Base-by-base conservation (phyloP, 2,888 invertebrate genomes). In the Acronicta alni region DNA sequence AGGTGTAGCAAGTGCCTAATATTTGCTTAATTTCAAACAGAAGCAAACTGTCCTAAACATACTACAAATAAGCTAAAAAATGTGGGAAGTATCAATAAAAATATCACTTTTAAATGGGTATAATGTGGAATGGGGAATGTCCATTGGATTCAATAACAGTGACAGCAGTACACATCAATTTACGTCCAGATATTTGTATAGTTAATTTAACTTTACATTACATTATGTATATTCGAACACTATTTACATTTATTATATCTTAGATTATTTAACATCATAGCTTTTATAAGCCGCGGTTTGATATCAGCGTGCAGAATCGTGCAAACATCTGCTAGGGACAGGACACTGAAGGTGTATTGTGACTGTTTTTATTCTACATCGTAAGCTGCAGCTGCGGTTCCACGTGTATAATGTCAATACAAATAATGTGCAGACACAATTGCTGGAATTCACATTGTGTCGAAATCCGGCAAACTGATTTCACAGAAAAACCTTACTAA, bases 361-460 rank as follows among this genome's bases (percentile, higher is more conserved):
- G 53, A 67, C 57, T 72, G 51, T 67, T 67, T 53, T 59, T 66
- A 62, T 73, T 59, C 46, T 56, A 73, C 70, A 53, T 64, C 71
- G 79, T 77, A 81, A 81, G 75, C 73, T 82, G 83, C 89, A 89
- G 89, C 89, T 89, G 89, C 85, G 79, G 70, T 67, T 77, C 74
- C 80, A 84, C 74, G 69, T 72, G 70, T 75, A 68, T 65, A 60
- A 57, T 73, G 75, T 75, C 80, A 79, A 81, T 78, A 77, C 71
- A 75, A 75, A 82, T 79, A 73, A 69, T 64, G 74, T 72, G 60
- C 57, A 64, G 59, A 75, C 75, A 82, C 84, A 75, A 82, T 82
- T 77, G 77, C 65, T 67, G 73, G 79, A 74, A 79, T 70, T 59
- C 57, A 67, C 76, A 82, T 85, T 86, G 84, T 85, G 76, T 77